Percentiles rank a stretch among this genome's conserved stretches.
phyloP scores from a whole-genome alignment of 2,888 invertebrate genomes.

The Eupithecia insigniata region DNA sequence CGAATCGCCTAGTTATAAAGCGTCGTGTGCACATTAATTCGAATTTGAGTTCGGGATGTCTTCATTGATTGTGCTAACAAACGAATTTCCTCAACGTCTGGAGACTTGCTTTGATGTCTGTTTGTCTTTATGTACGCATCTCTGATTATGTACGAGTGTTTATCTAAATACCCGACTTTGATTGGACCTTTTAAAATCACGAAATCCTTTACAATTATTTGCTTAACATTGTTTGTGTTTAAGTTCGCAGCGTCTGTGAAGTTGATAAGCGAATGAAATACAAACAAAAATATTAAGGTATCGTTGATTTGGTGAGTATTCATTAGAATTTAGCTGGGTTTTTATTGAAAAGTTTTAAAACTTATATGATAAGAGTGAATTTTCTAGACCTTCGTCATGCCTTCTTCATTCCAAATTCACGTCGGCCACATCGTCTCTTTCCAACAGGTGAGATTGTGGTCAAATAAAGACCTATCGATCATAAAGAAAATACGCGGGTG shows the following conservation, averaged over 20 bases:
- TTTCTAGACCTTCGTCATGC: too few relatives aligned
- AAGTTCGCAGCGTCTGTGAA: slow-evolving; percentile 47
- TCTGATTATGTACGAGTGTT: slow-evolving; percentile 44
- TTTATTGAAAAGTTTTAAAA: background rate
- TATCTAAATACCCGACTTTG: slow-evolving; percentile 38
- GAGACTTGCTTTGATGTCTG: slow-evolving; percentile 71
- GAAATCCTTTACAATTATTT: slow-evolving; percentile 50
- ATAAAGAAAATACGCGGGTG: too few relatives aligned
- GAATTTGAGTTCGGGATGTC: slow-evolving; percentile 54
- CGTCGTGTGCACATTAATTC: slow-evolving; percentile 50
- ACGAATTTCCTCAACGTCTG: slow-evolving; percentile 68
- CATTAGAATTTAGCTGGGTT: slow-evolving; percentile 23
- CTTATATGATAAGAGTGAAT: too few relatives aligned
- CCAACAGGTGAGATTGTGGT: too few relatives aligned
- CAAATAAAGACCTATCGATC: too few relatives aligned
- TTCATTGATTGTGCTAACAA: slow-evolving; percentile 75
- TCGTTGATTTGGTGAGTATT: slow-evolving; percentile 33
- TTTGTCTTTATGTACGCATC: slow-evolving; percentile 61
- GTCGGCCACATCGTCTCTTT: too few relatives aligned
- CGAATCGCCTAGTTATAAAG: slow-evolving; percentile 41
- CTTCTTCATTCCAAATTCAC: too few relatives aligned
- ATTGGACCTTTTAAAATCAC: slow-evolving; percentile 45
- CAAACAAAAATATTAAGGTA: slow-evolving; percentile 37
- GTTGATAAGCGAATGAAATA: slow-evolving; percentile 40
- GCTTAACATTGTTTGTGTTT: slow-evolving; percentile 52